Base-by-base conservation (phyloP, 2,113 vertebrate genomes). In the Hemibagrus wyckioides region DNA sequence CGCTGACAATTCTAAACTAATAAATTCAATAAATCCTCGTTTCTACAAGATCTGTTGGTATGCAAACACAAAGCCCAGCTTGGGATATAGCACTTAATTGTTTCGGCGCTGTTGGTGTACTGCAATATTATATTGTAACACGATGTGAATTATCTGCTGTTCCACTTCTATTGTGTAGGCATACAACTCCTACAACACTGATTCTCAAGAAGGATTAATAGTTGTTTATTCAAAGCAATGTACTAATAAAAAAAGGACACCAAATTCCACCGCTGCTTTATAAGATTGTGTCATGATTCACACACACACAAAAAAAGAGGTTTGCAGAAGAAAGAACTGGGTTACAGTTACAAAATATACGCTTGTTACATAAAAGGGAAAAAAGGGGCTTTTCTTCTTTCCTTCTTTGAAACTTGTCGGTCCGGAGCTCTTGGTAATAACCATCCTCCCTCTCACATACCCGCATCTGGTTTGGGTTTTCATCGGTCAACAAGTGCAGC, bases 401-500 rank as follows among this genome's bases (percentile, higher is more conserved):
- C 61, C 33, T 48, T 56, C 87, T 88, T 92, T 92, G 73, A 86
- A 52, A 41, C 67, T 5, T 63, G 19, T 63, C 84, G 33, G 81
- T 86, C 65, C 63, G 63, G 39, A 41, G 21, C 41, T 57, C 69
- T 75, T 82, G 61, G 50, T 65, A 83, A 79, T 85, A 81, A 69
- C 75, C 63, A 85, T 52, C 25, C 13, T 81, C 88, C 87, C 87
- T 85, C 88, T 86, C 89, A 90, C 83, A 90, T 79, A 76, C 85
- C 86, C 85, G 93, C 95, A 95, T 94, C 93, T 95, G 94, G 91
- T 91, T 88, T 88, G 14, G 15, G 91, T 94, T 93, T 86, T 91
- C 86, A 86, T 80, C 23, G 83, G 91, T 88, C 61, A 87, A 90
- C 87, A 91, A 91, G 82, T 89, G 89, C 83, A 90, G 89, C 88